phyloP scores from a whole-genome alignment of 2,888 invertebrate species.

The Phania funesta region DNA sequence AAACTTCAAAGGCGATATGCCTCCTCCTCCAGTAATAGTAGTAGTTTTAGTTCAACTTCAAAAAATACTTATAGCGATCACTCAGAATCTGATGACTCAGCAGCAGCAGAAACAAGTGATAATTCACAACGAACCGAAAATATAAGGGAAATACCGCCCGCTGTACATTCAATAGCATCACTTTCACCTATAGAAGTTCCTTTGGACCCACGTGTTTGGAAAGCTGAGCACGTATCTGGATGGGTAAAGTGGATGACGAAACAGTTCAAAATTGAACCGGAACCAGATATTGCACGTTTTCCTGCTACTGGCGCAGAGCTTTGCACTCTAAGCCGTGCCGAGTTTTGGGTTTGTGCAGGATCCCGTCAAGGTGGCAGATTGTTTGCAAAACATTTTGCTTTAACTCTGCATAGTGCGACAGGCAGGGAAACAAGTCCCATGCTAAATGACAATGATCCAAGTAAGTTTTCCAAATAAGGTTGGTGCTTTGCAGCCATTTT shows the following conservation, averaged over 20 bases:
- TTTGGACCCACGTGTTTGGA: conserved; percentile 85
- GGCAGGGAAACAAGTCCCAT: conserved; percentile 83
- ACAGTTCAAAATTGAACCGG: conserved; percentile 83
- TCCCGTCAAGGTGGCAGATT: conserved; percentile 81
- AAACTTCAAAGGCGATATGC: conserved; percentile 63
- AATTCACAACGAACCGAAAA: neutral
- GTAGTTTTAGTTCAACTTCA: conserved; percentile 41
- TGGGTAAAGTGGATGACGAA: conserved; percentile 85
- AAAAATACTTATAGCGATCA: conserved; percentile 35
- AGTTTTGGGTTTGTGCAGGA: conserved; percentile 83
- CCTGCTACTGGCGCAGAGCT: conserved; percentile 83
- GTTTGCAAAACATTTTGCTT: conserved; percentile 84
- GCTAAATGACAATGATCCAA: conserved; percentile 81
- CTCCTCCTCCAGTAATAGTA: conserved; percentile 49
- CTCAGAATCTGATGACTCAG: conserved; percentile 13
- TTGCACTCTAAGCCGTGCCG: conserved; percentile 83
- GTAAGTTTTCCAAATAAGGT: conserved; percentile 77
- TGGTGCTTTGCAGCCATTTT: too few species aligned
- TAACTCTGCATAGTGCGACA: conserved; percentile 83
- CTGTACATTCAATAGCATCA: neutral
- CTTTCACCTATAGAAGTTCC: conserved; percentile 74
- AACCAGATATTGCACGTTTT: conserved; percentile 82
- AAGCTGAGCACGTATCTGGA: conserved; percentile 82
- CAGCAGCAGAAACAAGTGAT: neutral
- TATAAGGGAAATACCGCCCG: conserved; percentile 25